Base-by-base conservation (phyloP, 2,888 invertebrate species). In the Acrocyrtus sp. region DNA sequence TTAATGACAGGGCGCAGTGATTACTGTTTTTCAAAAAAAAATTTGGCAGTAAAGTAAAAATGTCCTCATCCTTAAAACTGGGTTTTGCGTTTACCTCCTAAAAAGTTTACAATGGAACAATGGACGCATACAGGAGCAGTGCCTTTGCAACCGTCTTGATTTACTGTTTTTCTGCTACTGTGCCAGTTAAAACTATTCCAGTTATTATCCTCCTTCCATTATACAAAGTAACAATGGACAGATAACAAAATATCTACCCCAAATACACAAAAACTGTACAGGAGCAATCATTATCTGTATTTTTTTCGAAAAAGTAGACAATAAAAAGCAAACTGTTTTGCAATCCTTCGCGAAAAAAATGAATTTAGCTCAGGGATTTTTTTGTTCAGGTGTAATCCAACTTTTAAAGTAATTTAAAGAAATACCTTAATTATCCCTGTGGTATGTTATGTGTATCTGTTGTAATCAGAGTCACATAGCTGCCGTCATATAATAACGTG, bases 311-410 rank as follows among this genome's bases (percentile, higher is more conserved):
- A 47, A 21, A 47, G 19, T 34, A 34, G 34, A 34, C 34, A 12
- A 34, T 34, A 12, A 34, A 34, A 50, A 22, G 12, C 21, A 50
- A 48, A 48, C 21, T 45, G 17, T 50, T 50, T 50, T 50, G 50
- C 50, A 50, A 50, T 24, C 50, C 50, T 50, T 10, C n/a, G 15
- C 22, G 22, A 12, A 50, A 50, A 47, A 19, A 21, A 41, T 41
- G 41, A 41, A 41, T 41, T 41, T 47, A 3, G 19, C n/a, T 4
- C 10, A 47, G 47, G 19, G 21, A 47, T 17, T 45, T 47, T 17
- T 4, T 21, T 19, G 21, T 4, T 47, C 10, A 21, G 21, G 21
- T 17, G 47, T 17, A 47, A 17, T 3, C 8, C 10, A 41, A 41
- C n/a, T 21, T 47, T 10, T 10, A 47, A 19, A 21, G 47, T 19